Conservation (phyloP, 2,113 vertebrate species). For the Ailurus styani region DNA sequence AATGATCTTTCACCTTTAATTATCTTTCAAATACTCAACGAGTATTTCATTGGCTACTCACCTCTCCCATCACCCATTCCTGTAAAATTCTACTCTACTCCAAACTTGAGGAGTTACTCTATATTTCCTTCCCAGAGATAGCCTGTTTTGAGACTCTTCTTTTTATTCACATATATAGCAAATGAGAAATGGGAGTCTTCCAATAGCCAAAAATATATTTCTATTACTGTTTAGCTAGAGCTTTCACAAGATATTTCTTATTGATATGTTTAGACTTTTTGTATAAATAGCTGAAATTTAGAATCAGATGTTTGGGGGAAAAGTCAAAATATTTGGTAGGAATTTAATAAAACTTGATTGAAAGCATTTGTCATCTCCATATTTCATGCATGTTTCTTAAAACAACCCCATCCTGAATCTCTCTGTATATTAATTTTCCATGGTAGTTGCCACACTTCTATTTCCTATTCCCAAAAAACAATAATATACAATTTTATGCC, state of each 20-base stretch:
- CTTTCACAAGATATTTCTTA: conserved; percentile 71
- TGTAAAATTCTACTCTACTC: accelerated
- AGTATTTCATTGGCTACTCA: background rate
- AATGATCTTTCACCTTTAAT: background rate
- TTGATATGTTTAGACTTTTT: conserved; percentile 64
- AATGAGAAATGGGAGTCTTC: conserved; percentile 56
- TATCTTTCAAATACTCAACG: background rate
- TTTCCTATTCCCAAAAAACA: conserved; percentile 31
- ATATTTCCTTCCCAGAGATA: background rate
- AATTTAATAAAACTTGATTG: conserved; percentile 65
- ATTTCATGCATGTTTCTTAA: conserved; percentile 17
- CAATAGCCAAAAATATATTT: conserved; percentile 51
- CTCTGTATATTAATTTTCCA: conserved; percentile 11
- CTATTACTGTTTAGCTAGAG: conserved; percentile 60
- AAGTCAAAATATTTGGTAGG: conserved; percentile 74
- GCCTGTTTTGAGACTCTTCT: background rate
- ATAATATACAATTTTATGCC: conserved; percentile 28
- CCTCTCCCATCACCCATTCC: accelerated
- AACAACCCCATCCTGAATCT: conserved; percentile 9
- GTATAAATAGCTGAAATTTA: conserved; percentile 68
- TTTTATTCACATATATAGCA: conserved; percentile 62
- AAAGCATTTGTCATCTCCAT: conserved; percentile 41
- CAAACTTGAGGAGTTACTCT: background rate
- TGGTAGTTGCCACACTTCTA: background rate
- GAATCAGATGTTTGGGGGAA: conserved; percentile 54